Conservation (phyloP, 2,113 vertebrate genomes). For the Dryoscopus gambensis region DNA sequence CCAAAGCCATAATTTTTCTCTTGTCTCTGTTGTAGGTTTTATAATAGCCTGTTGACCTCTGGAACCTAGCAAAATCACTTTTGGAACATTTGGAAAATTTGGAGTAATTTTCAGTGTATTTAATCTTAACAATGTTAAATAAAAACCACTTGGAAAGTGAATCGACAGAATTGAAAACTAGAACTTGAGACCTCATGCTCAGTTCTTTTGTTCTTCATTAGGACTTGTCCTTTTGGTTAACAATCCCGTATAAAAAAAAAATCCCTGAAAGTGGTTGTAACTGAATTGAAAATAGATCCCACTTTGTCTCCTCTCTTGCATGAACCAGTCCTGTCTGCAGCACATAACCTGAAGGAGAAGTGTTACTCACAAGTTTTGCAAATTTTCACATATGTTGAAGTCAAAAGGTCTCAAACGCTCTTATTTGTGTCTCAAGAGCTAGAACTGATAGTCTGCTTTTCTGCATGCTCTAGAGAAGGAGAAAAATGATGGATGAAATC, state of each 20-base stretch:
- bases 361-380: not conserved
- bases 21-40: not conserved
- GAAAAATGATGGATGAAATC: not conserved
- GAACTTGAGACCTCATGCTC: not conserved
- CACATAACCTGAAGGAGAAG: not conserved
- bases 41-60: not conserved
- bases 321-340: not conserved
- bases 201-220: not conserved
- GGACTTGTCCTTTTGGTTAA: not conserved
- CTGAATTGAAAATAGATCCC: not conserved
- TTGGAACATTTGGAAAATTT: not conserved
- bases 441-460: not conserved
- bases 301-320: not conserved
- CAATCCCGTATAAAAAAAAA: not conserved
- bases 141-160: not conserved
- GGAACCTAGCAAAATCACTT: not conserved
- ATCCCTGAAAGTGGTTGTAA: rapidly evolving
- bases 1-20: not conserved
- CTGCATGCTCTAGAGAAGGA: not conserved
- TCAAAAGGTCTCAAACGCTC: not conserved
- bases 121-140: not conserved
- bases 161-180: not conserved
- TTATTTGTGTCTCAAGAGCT: not conserved
- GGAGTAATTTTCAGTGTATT: not conserved
- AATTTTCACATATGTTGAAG: not conserved